A percentile compares a stretch with the other conserved stretches of the same genome.
Conservation (phyloP, 2,797 vertebrate genomes). For the Heliangelus exortis region DNA sequence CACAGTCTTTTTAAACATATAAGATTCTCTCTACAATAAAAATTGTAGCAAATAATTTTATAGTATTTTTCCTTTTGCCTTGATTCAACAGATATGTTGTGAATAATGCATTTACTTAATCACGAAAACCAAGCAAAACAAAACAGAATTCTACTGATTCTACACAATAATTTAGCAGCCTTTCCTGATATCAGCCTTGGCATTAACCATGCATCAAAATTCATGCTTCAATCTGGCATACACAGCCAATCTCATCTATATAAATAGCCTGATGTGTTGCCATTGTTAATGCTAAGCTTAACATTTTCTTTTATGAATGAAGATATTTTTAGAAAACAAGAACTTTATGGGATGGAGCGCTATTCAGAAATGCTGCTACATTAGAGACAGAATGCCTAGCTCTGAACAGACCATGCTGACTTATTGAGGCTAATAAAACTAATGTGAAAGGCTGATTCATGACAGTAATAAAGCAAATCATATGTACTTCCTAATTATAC, state of each 20-base stretch:
- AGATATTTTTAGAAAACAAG: constrained; percentile 29
- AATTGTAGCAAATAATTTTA: background rate
- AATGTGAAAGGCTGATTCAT: constrained; percentile 19
- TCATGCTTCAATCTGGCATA: background rate
- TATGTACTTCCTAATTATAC: background rate
- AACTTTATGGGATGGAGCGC: background rate
- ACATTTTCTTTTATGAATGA: background rate
- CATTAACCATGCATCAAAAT: constrained; percentile 7
- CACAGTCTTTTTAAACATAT: background rate
- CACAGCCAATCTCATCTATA: background rate
- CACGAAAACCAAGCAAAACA: background rate
- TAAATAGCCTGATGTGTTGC: background rate
- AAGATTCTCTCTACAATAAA: background rate
- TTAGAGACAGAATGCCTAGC: background rate
- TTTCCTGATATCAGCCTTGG: background rate
- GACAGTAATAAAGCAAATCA: constrained; percentile 30
- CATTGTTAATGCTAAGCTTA: background rate
- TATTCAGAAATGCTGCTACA: constrained; percentile 1
- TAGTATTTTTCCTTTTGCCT: background rate
- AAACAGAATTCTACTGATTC: background rate
- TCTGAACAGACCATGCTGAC: background rate
- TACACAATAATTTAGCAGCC: background rate
- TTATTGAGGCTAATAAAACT: constrained; percentile 18
- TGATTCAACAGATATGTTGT: background rate
- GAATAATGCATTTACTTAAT: background rate